These are phyloP conservation scores for Argyresthia albistria DNA, from an alignment of 2,888 invertebrate species.

Conservation along the genomic window DNA sequence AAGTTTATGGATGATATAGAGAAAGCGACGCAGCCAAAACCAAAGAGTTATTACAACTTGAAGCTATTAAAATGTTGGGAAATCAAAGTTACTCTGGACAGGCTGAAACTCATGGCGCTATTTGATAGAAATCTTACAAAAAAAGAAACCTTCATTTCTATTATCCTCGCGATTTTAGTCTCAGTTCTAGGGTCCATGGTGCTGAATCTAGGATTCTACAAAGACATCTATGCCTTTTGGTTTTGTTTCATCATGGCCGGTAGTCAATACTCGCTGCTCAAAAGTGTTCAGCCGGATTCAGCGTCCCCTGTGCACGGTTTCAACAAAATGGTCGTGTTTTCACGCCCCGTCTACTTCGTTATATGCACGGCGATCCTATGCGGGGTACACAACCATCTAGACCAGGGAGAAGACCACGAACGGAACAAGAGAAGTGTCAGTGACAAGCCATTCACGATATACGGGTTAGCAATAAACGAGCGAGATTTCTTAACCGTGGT, in stretches of 20 bases:
- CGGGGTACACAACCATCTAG: slow-evolving; percentile 50
- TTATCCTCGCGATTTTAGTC: slow-evolving; percentile 87
- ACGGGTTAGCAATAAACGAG: slow-evolving; percentile 57
- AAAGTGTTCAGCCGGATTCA: slow-evolving; percentile 99
- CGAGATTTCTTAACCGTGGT: slow-evolving; percentile 76
- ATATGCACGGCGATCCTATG: slow-evolving; percentile 77
- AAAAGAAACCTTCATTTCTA: slow-evolving; percentile 85
- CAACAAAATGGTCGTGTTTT: slow-evolving; percentile 94
- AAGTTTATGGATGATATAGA: slow-evolving; percentile 71
- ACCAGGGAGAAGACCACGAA: slow-evolving; percentile 26
- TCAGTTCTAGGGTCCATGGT: slow-evolving; percentile 89
- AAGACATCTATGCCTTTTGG: slow-evolving; percentile 92
- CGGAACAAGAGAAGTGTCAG: slow-evolving; percentile 40
- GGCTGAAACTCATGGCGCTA: slow-evolving; percentile 91
- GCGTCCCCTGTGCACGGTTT: slow-evolving; percentile 99
- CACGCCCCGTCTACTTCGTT: slow-evolving; percentile 94
- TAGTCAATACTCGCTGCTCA: slow-evolving; percentile 96
- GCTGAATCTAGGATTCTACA: slow-evolving; percentile 88
- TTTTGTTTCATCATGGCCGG: slow-evolving; percentile 99
- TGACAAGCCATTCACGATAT: slow-evolving; percentile 48
- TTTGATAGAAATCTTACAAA: slow-evolving; percentile 93
- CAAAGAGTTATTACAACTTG: slow-evolving; percentile 81
- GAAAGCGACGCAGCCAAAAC: slow-evolving; percentile 65
- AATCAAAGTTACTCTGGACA: slow-evolving; percentile 91
- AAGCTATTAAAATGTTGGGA: slow-evolving; percentile 76